Percentiles rank a stretch among this genome's conserved stretches.
phyloP scores from a whole-genome alignment of 2,113 vertebrate genomes.

The Petrocephalus zakoni region DNA sequence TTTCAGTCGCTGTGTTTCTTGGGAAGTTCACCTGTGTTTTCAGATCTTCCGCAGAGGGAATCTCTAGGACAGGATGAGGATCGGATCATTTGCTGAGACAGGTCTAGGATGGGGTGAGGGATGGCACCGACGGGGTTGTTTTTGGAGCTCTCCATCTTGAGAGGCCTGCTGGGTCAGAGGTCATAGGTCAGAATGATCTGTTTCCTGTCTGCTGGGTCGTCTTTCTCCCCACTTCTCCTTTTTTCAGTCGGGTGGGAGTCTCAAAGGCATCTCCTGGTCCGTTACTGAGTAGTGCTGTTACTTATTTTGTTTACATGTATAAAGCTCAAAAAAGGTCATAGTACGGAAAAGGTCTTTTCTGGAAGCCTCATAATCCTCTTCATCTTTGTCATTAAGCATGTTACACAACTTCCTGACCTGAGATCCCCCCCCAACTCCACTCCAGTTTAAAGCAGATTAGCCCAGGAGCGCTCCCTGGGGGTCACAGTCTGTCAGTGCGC shows the following conservation, averaged over 20 bases:
- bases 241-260: neutral
- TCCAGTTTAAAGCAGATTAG: neutral
- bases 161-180: neutral
- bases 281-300: neutral
- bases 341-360: neutral
- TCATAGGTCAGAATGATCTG: neutral
- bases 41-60: neutral
- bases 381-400: neutral
- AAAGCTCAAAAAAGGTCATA: neutral
- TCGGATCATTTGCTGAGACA: neutral
- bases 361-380: neutral
- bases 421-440: neutral
- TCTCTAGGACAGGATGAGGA: neutral
- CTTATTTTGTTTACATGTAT: neutral
- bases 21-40: neutral
- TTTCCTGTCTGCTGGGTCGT: neutral
- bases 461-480: neutral
- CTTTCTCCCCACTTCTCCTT: neutral
- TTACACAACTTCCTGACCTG: neutral
- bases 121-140: neutral
- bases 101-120: neutral
- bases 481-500: neutral
- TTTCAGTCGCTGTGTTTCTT: neutral
- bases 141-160: neutral
- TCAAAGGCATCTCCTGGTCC: neutral